phyloP scores from a whole-genome alignment of 2,888 invertebrate species.

The Trissolcus brochymenae region DNA sequence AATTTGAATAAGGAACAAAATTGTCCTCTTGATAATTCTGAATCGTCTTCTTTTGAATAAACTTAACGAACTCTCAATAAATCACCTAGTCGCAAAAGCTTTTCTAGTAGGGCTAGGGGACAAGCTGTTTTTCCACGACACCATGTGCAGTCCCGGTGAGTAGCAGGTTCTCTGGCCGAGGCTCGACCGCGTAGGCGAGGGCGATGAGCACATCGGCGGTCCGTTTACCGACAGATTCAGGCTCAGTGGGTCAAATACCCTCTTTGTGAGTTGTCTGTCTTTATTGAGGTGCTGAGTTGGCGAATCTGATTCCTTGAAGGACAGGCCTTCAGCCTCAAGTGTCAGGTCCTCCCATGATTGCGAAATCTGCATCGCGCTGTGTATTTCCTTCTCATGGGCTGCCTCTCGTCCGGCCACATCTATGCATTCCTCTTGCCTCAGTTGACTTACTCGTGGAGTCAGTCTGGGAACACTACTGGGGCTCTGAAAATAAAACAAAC shows the following conservation, averaged over 20 bases:
- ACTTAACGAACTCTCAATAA: conserved; percentile 18
- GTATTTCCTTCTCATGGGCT: conserved; percentile 93
- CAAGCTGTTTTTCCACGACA: conserved; percentile 78
- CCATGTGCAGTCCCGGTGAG: conserved; percentile 78
- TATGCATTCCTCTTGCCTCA: conserved; percentile 91
- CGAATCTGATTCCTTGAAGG: conserved; percentile 73
- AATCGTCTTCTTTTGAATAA: not conserved
- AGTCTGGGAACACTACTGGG: conserved; percentile 80
- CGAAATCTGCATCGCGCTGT: conserved; percentile 94
- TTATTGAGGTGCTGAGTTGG: conserved; percentile 68
- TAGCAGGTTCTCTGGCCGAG: conserved; percentile 78
- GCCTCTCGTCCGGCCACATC: conserved; percentile 90
- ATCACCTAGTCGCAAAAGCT: conserved; percentile 83
- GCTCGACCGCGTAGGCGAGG: conserved; percentile 80
- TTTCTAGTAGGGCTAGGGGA: conserved; percentile 92
- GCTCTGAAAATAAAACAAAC: conserved; percentile 71
- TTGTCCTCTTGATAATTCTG: not conserved
- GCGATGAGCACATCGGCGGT: conserved; percentile 79
- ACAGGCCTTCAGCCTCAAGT: conserved; percentile 81
- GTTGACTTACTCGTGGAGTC: conserved; percentile 90
- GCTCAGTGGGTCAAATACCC: conserved; percentile 75
- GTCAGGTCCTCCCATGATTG: conserved; percentile 96
- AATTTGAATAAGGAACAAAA: too few relatives aligned
- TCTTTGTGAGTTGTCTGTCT: conserved; percentile 68
- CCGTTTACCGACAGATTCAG: conserved; percentile 75